Percentiles rank a stretch among this genome's conserved stretches.
Evolutionary conservation across 2,797 vertebrate species (phyloP).

Genomic region (Sebastes oblongus): DNA sequence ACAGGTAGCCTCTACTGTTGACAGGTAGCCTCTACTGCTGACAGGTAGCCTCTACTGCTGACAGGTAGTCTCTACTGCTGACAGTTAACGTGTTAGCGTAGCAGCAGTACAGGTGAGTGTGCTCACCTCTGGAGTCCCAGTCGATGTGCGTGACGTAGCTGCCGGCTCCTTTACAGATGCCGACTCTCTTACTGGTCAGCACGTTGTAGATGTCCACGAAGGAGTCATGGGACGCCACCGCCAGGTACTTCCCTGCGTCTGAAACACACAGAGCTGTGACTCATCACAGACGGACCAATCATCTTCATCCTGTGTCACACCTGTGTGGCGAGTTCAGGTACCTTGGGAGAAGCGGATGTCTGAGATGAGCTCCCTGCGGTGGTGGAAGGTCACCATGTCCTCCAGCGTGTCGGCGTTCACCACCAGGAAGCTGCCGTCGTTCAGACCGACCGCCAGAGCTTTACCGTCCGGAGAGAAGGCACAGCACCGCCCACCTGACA

Average conservation of each 20-base stretch:
- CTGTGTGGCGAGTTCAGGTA: slow-evolving; percentile 51
- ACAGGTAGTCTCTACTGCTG: neutral
- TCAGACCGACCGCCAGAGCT: slow-evolving; percentile 93
- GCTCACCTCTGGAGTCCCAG: slow-evolving; percentile 93
- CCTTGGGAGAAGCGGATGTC: slow-evolving; percentile 97
- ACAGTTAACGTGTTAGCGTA: neutral
- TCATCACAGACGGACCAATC: neutral
- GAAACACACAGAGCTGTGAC: slow-evolving; percentile 15
- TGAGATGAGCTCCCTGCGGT: slow-evolving; percentile 95
- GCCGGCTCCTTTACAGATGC: slow-evolving; percentile 94
- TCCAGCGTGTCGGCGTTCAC: slow-evolving; percentile 97
- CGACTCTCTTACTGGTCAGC: slow-evolving; percentile 94
- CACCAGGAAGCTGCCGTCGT: slow-evolving; percentile 96
- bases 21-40: neutral
- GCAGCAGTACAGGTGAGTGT: neutral
- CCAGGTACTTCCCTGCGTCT: slow-evolving; percentile 95
- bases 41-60: neutral
- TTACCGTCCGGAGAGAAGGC: slow-evolving; percentile 98
- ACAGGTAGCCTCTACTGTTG: neutral
- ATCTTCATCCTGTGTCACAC: neutral
- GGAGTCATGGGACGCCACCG: slow-evolving; percentile 95
- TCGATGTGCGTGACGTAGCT: slow-evolving; percentile 96
- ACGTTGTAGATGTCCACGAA: slow-evolving; percentile 99
- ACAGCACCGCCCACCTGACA: slow-evolving; percentile 93
- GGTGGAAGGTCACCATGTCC: slow-evolving; percentile 98